Percentiles rank a stretch among this genome's conserved stretches.
Evolutionary conservation across 2,797 vertebrate species (phyloP).

Genomic region (Poecilia velifera): DNA sequence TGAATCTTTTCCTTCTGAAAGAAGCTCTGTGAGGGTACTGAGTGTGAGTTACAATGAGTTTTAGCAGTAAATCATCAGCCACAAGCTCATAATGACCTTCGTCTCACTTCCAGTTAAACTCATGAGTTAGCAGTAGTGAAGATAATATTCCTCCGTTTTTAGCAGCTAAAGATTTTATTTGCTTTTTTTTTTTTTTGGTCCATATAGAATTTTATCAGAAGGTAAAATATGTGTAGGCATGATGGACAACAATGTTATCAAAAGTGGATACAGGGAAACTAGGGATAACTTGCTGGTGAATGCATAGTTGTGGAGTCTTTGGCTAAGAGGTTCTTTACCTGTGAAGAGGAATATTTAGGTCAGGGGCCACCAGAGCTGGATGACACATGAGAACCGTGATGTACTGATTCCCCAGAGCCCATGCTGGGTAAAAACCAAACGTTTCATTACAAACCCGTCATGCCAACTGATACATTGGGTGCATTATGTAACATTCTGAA

Average conservation of each 20-base stretch:
- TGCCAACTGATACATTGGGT: not conserved
- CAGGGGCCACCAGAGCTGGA: not conserved
- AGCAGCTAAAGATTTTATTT: not conserved
- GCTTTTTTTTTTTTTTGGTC: not conserved
- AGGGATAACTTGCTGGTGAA: too few relatives aligned
- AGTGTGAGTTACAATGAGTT: not conserved
- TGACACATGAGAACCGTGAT: not conserved
- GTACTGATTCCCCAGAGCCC: not conserved
- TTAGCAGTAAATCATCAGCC: not conserved
- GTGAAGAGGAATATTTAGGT: not conserved
- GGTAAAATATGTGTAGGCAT: not conserved
- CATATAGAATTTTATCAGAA: not conserved
- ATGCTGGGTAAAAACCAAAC: not conserved
- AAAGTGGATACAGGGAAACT: too few relatives aligned
- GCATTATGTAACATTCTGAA: not conserved
- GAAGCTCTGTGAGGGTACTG: not conserved
- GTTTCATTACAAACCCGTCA: not conserved
- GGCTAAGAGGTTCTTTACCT: not conserved
- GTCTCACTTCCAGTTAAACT: not conserved
- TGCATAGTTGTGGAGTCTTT: too few relatives aligned
- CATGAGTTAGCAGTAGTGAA: not conserved
- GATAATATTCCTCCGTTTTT: not conserved
- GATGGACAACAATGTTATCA: not conserved
- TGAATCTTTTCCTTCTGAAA: not conserved
- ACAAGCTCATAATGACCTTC: too few relatives aligned